phyloP scores from a whole-genome alignment of 2,113 vertebrate genomes.

The Xyrauchen texanus region DNA sequence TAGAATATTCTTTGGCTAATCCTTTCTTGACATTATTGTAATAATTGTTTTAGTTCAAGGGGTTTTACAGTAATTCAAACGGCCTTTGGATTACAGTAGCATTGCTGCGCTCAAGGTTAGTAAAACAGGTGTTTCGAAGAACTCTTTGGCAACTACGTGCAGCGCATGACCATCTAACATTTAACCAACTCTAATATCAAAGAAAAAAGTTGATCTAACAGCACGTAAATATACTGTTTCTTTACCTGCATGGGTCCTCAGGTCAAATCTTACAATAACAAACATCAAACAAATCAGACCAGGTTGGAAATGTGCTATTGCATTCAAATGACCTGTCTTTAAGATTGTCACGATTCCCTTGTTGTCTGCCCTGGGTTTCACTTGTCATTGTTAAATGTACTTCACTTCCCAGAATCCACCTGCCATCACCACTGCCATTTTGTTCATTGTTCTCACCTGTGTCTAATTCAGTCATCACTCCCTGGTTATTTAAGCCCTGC shows the following conservation, averaged over 20 bases:
- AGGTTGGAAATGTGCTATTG: background rate
- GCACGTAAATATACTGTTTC: background rate
- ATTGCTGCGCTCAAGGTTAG: slow-evolving; percentile 80
- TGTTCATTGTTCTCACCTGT: too few relatives aligned
- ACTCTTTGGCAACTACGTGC: slow-evolving; percentile 15
- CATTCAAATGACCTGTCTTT: background rate
- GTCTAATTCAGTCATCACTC: too few relatives aligned
- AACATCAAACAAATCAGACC: background rate
- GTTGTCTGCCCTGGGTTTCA: too few relatives aligned
- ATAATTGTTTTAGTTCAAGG: slow-evolving; percentile 5
- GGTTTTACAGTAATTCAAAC: slow-evolving; percentile 37
- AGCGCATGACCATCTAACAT: slow-evolving; percentile 56
- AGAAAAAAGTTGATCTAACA: slow-evolving; percentile 1
- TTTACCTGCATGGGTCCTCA: slow-evolving; percentile 8
- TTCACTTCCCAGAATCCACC: too few relatives aligned
- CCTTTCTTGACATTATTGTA: background rate
- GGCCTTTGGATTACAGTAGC: slow-evolving; percentile 28
- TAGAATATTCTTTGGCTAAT: background rate
- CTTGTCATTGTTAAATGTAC: too few relatives aligned
- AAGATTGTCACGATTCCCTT: too few relatives aligned
- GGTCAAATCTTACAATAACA: too few relatives aligned
- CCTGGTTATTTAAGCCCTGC: too few relatives aligned
- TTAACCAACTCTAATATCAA: slow-evolving; percentile 48
- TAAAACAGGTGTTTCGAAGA: slow-evolving; percentile 66
- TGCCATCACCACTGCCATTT: too few relatives aligned